Evolutionary conservation across 2,888 invertebrate species (phyloP).

Genomic region (Alsophila aescularia): DNA sequence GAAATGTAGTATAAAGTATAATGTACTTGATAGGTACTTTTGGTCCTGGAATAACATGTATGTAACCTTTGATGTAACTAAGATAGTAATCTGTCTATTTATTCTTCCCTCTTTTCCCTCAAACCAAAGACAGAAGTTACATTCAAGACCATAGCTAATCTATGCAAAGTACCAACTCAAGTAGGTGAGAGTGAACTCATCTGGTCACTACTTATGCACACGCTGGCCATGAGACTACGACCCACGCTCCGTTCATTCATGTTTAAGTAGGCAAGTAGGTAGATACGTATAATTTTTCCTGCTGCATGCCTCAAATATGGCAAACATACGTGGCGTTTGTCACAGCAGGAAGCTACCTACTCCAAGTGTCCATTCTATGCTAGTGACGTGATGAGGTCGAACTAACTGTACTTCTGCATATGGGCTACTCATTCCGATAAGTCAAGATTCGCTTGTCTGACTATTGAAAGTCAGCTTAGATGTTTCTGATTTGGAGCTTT

Average conservation of each 20-base stretch:
- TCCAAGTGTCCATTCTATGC: slow-evolving; percentile 6
- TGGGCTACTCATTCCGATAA: slow-evolving; percentile 34
- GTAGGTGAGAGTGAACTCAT: slow-evolving; percentile 24
- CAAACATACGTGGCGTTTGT: slow-evolving; percentile 9
- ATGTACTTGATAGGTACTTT: no score
- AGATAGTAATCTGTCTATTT: no score
- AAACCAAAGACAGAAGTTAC: background rate
- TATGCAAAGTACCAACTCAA: slow-evolving; percentile 16
- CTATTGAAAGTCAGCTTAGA: background rate
- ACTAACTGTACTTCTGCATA: slow-evolving; percentile 18
- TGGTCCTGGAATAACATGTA: no score
- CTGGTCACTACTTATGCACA: slow-evolving; percentile 14
- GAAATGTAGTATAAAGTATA: no score
- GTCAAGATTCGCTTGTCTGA: background rate
- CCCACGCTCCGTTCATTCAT: slow-evolving; percentile 34
- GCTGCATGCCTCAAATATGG: slow-evolving; percentile 27
- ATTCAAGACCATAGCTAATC: slow-evolving; percentile 5
- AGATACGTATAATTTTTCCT: slow-evolving; percentile 28
- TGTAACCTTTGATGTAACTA: no score
- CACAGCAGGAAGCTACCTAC: slow-evolving; percentile 8
- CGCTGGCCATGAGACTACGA: slow-evolving; percentile 27
- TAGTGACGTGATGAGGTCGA: slow-evolving; percentile 18
- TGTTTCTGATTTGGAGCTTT: no score
- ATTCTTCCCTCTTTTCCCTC: no score
- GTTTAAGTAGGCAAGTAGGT: slow-evolving; percentile 6